Conservation (phyloP, 2,888 invertebrate genomes). For the Antitype chi region DNA sequence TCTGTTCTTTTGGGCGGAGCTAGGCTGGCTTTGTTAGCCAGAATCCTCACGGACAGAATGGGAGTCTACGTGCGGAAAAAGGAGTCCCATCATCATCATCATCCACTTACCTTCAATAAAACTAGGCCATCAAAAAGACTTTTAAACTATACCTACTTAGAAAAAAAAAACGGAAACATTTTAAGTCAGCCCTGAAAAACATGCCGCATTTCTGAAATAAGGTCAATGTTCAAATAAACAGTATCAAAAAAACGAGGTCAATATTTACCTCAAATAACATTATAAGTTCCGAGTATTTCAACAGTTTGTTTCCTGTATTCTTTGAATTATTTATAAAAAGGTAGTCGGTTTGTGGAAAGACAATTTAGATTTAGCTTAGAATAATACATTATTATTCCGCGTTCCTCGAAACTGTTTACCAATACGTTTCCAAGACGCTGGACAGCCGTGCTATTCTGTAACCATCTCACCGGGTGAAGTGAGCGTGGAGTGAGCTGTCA, state of each 20-base stretch:
- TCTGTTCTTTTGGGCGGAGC: no score
- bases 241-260: not conserved
- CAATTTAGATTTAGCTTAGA: not conserved
- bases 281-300: slow-evolving; percentile 15
- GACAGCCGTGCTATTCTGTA: no score
- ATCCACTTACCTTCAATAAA: not conserved
- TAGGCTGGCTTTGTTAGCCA: no score
- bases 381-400: no score
- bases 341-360: not conserved
- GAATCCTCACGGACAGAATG: no score
- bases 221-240: slow-evolving; percentile 37
- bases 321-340: not conserved
- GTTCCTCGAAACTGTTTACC: no score
- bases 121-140: not conserved
- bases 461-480: no score
- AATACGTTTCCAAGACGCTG: no score
- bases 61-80: no score
- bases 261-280: slow-evolving; percentile 29
- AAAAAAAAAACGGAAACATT: slow-evolving; percentile 17
- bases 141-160: not conserved
- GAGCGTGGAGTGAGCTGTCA: no score
- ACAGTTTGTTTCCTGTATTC: slow-evolving; percentile 15
- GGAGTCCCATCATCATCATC: no score
- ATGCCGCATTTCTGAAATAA: slow-evolving; percentile 39
- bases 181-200: slow-evolving; percentile 18